phyloP scores from a whole-genome alignment of 2,888 invertebrate species.

The Ochropacha duplaris region DNA sequence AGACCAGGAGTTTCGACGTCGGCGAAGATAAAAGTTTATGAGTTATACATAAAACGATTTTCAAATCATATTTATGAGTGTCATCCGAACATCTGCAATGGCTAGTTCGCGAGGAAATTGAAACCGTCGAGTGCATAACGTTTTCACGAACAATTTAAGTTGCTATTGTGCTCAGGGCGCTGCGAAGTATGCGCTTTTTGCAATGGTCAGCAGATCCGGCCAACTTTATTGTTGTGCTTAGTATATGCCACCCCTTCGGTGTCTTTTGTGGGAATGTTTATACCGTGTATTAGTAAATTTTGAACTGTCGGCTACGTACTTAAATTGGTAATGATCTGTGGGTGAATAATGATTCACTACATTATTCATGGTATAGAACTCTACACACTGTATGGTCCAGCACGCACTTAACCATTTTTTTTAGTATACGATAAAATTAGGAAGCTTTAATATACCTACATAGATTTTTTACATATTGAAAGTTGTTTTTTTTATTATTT shows the following conservation, averaged over 20 bases:
- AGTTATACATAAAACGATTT: conserved; percentile 82
- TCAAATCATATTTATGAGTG: conserved; percentile 81
- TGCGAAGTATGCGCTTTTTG: conserved; percentile 68
- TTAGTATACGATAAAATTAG: too few species aligned
- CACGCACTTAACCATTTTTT: too few species aligned
- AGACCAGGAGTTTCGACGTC: conserved; percentile 58
- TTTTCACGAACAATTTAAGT: conserved; percentile 80
- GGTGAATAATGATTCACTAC: background rate
- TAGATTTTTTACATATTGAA: too few species aligned
- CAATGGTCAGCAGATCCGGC: conserved; percentile 64
- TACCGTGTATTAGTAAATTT: conserved; percentile 49
- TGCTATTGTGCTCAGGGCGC: conserved; percentile 70
- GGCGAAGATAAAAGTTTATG: conserved; percentile 80
- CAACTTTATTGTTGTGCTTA: conserved; percentile 66
- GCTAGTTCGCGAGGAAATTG: conserved; percentile 78
- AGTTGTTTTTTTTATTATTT: too few species aligned
- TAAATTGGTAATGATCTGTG: background rate
- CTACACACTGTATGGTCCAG: too few species aligned
- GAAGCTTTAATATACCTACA: too few species aligned
- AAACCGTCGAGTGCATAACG: conserved; percentile 77
- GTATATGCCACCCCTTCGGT: conserved; percentile 50
- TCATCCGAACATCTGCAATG: conserved; percentile 75
- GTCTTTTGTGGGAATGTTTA: conserved; percentile 56
- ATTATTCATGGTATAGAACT: too few species aligned
- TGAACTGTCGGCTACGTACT: conserved; percentile 10